Percentiles rank a stretch among this genome's conserved stretches.
phyloP scores from a whole-genome alignment of 2,888 invertebrate species.

The Acanthosoma haemorrhoidale region DNA sequence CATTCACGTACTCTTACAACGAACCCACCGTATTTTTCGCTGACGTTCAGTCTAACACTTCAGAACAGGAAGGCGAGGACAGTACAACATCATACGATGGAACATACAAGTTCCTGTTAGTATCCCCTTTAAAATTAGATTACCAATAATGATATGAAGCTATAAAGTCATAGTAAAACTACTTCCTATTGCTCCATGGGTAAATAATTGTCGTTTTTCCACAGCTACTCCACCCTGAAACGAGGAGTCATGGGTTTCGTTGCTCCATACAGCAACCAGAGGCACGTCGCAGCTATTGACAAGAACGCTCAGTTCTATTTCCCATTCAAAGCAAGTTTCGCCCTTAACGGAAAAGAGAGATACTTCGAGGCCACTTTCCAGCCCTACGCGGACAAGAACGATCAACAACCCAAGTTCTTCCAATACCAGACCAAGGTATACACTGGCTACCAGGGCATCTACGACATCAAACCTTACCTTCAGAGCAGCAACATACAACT shows the following conservation, averaged over 20 bases:
- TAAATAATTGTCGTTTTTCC: no score
- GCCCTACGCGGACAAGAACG: constrained; percentile 48
- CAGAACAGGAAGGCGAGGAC: constrained; percentile 30
- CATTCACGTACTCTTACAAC: constrained; percentile 59
- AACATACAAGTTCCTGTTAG: constrained; percentile 51
- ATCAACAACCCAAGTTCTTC: constrained; percentile 50
- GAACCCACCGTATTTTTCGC: constrained; percentile 55
- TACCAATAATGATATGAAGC: neutral
- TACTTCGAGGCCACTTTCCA: constrained; percentile 49
- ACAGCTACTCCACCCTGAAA: constrained; percentile 50
- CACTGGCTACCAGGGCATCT: constrained; percentile 55
- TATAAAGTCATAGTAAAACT: no score
- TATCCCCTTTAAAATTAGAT: neutral
- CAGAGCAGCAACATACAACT: constrained; percentile 30
- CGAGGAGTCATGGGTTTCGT: constrained; percentile 61
- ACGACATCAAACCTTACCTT: constrained; percentile 49
- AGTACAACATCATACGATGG: constrained; percentile 45
- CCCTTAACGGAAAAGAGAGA: constrained; percentile 46
- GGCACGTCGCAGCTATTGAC: constrained; percentile 53
- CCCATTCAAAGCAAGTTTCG: constrained; percentile 52
- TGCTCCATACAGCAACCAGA: constrained; percentile 55
- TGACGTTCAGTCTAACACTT: constrained; percentile 47
- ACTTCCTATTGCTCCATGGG: no score
- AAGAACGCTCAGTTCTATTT: constrained; percentile 56
- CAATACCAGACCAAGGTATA: constrained; percentile 62